A percentile compares a stretch with the other conserved stretches of the same genome.
phyloP scores from a whole-genome alignment of 2,797 vertebrate genomes.

The Periophthalmus magnuspinnatus region DNA sequence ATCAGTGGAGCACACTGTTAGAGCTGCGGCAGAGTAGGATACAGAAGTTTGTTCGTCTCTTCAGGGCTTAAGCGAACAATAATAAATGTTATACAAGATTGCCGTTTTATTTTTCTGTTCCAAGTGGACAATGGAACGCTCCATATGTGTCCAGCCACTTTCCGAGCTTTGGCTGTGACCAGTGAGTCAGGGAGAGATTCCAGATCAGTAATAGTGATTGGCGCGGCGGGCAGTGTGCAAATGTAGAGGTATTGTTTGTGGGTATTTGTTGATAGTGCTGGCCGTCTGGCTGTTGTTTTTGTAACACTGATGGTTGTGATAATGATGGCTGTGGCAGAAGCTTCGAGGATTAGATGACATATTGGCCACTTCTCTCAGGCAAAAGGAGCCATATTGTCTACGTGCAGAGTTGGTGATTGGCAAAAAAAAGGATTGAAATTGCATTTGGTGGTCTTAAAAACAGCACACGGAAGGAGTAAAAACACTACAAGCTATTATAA shows the following conservation, averaged over 20 bases:
- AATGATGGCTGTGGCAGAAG: slow-evolving; percentile 41
- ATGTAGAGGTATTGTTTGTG: slow-evolving; percentile 48
- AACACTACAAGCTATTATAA: not conserved
- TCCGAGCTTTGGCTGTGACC: slow-evolving; percentile 20
- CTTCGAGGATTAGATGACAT: slow-evolving; percentile 52
- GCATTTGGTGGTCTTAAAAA: slow-evolving; percentile 26
- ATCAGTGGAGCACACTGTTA: too few relatives aligned
- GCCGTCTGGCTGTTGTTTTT: slow-evolving; percentile 42
- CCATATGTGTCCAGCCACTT: slow-evolving; percentile 22
- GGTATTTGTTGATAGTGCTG: slow-evolving; percentile 44
- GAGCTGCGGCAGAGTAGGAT: too few relatives aligned
- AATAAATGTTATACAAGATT: too few relatives aligned
- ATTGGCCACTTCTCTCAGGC: slow-evolving; percentile 46
- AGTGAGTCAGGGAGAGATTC: slow-evolving; percentile 24
- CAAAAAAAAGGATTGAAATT: slow-evolving; percentile 37
- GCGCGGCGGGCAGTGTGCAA: slow-evolving; percentile 35
- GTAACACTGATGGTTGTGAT: slow-evolving; percentile 47
- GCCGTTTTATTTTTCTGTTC: slow-evolving; percentile 1
- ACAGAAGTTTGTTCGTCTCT: too few relatives aligned
- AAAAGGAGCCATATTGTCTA: slow-evolving; percentile 39
- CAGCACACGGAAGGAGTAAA: slow-evolving; percentile 20
- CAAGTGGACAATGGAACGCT: slow-evolving; percentile 17
- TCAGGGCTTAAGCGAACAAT: too few relatives aligned
- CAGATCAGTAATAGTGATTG: slow-evolving; percentile 52
- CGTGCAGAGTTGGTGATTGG: slow-evolving; percentile 38